phyloP scores from a whole-genome alignment of 1,140 invertebrate genomes.

The Bombus impatiens region DNA sequence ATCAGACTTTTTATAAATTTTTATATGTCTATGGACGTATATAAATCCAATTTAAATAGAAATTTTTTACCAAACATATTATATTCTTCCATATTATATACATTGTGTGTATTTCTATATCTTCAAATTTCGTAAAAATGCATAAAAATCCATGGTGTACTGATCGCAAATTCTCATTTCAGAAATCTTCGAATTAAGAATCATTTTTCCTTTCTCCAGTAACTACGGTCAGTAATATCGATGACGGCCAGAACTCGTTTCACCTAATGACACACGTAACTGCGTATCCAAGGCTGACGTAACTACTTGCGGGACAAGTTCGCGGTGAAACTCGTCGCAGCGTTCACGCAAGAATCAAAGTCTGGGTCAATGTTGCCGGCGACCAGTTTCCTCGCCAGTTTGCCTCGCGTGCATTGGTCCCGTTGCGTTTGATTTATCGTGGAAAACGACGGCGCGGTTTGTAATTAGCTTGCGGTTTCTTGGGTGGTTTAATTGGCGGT shows the following conservation, averaged over 20 bases:
- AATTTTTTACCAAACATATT: no score
- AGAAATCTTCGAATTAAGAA: background rate
- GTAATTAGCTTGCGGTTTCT: constrained; percentile 29
- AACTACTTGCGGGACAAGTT: constrained; percentile 59
- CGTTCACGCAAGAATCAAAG: constrained; percentile 50
- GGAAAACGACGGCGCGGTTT: background rate
- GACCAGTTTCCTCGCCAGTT: constrained; percentile 29
- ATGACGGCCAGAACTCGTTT: constrained; percentile 1
- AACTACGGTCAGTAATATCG: background rate
- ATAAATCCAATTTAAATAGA: no score
- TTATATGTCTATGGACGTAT: no score
- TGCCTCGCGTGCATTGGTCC: background rate
- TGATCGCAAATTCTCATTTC: background rate
- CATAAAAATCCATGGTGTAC: no score
- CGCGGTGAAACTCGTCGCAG: constrained; percentile 59
- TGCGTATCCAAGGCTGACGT: constrained; percentile 56
- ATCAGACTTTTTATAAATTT: no score
- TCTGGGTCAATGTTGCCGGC: constrained; percentile 68
- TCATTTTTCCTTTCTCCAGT: background rate
- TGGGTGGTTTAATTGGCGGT: constrained; percentile 14
- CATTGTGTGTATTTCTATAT: background rate
- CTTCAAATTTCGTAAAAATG: background rate
- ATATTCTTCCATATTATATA: no score
- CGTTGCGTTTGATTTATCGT: constrained; percentile 40
- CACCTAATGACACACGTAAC: constrained; percentile 55